Base-by-base conservation (phyloP, 2,797 vertebrate species). In the Channa striata region DNA sequence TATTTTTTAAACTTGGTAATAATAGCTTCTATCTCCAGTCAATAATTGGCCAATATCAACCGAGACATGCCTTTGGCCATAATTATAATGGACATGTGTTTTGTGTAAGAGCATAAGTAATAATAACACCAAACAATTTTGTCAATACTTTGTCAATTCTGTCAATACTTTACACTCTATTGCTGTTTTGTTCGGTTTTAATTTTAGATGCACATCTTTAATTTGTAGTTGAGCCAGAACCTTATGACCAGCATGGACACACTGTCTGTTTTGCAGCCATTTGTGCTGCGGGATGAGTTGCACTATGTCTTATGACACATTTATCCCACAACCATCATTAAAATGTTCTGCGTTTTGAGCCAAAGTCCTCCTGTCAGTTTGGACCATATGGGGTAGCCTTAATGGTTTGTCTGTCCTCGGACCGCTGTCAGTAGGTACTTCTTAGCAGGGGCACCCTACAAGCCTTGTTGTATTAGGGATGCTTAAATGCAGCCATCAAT, bases 81-180 rank as follows among this genome's bases (percentile, higher is more conserved):
- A 25, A 39, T 44, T 52, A 6, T 12, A 44, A 11, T 19, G 23
- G 16, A 21, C 17, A 23, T 20, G 14, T 37, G 13, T 37, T 39
- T 47, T 20, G 21, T 6, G 13, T 19, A 11, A 62, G 34, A 37
- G 30, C 9, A 25, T 46, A 30, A 20, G 20, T 61, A 5, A 71
- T 54, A 33, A 37, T 54, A 56, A 65, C 11, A 7, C 10, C 23
- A 60, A 50, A 44, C 34, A 21, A 43, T 23, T 19, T 57, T 60
- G 21, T 68, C 30, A 39, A n/a, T 46, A 11, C 20, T 63, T 14
- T 47, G n/a, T n/a, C n/a, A n/a, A n/a, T 30, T 30, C 25, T 30
- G 25, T 30, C 20, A 40, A 25, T 50, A 65, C 12, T 19, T 17
- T 10, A 7, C 20, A 34, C 36, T 11, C 11, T 37, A 37, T 37